A percentile compares a stretch with the other conserved stretches of the same genome.
Evolutionary conservation across 2,113 vertebrate genomes (phyloP).

Genomic region (Sclerurus mexicanus): DNA sequence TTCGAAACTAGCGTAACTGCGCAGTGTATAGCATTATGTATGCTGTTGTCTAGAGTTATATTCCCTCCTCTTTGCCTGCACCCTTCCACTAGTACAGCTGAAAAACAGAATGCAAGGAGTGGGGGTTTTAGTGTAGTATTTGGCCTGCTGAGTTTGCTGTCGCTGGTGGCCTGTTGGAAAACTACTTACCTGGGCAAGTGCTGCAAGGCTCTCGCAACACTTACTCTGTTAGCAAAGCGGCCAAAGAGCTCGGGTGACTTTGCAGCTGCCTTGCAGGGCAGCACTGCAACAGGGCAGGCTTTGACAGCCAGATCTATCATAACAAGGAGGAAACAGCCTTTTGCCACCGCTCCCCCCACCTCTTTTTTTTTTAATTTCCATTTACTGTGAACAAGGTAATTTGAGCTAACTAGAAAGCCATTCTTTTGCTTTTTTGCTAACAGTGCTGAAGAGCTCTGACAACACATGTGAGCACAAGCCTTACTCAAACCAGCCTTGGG

Average conservation of each 20-base stretch:
- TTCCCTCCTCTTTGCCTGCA: not conserved
- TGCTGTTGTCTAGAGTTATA: accelerated
- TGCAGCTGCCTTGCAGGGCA: not conserved
- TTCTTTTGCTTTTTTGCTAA: not conserved
- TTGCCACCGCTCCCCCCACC: not conserved
- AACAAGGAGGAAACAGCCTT: not conserved
- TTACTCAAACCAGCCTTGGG: not conserved
- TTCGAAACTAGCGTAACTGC: not conserved
- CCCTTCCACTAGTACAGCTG: not conserved
- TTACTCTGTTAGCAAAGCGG: not conserved
- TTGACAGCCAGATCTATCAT: not conserved
- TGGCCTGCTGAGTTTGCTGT: not conserved
- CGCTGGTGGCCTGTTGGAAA: not conserved
- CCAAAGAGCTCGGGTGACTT: not conserved
- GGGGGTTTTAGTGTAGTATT: accelerated
- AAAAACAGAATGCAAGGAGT: not conserved
- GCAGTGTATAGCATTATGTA: accelerated
- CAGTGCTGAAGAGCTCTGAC: slow-evolving; percentile 7
- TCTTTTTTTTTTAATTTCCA: not conserved
- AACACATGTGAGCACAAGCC: not conserved
- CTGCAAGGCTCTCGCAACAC: not conserved
- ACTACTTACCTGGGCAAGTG: not conserved
- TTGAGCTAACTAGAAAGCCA: slow-evolving; percentile 37
- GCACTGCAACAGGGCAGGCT: not conserved
- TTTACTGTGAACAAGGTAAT: slow-evolving; percentile 48